Base-by-base conservation (phyloP, 2,888 invertebrate species). In the Salpingus planirostris region DNA sequence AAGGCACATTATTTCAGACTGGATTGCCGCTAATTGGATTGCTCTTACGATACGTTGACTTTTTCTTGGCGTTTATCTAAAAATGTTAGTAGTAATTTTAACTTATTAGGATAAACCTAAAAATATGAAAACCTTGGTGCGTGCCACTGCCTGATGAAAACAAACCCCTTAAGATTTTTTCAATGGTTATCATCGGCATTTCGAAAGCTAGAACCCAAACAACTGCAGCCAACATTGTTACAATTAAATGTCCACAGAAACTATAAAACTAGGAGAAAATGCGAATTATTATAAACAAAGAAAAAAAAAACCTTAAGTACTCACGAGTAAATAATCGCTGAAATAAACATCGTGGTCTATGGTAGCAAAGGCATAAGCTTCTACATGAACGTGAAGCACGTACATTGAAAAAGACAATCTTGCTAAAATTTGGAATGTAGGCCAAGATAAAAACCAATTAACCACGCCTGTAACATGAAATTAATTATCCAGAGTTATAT, bases 221-320 rank as follows among this genome's bases (percentile, higher is more conserved):
- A 18, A 60, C 55, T 11, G 66, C 56, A 2, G 56, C 36, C 2
- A 52, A 48, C 24, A 65, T 36, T 5, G 60, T 50, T 3, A 61
- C 51, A 15, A 62, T 59, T 24, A 64, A 60, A 45, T 65, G 64
- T n/a, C 60, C 57, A 59, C 64, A 64, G 53, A 57, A 65, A 28
- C 52, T 54, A 24, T 60, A 49, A 13, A 63, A 60, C 65, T 36
- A 22, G 35, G 44, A 31, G 33, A 18, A 5, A 24, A n/a, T n/a
- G n/a, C 8, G 18, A 18, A 18, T 7, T 7, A 18, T 18, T 18
- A 8, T 18, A 8, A 18, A 18, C 6, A 18, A 18, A 8, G 18
- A 18, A 18, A 8, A 18, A 18, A 7, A 18, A 6, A 8, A 6
- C 18, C 18, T 6, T n/a, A n/a, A n/a, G n/a, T n/a, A 31, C 27